phyloP scores from a whole-genome alignment of 2,888 invertebrate genomes.

The Malacosoma neustria region DNA sequence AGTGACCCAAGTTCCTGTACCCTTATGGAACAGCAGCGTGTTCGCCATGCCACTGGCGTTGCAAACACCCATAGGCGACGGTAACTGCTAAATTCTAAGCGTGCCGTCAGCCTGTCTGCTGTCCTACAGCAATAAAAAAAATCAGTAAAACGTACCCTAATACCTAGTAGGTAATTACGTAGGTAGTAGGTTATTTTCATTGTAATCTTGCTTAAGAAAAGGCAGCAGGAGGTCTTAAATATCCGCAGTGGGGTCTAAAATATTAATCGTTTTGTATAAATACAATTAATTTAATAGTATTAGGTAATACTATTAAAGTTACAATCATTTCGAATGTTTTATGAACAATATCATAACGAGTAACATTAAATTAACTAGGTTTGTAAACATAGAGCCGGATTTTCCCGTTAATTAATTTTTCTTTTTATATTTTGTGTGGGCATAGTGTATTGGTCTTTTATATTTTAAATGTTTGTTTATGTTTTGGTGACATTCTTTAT shows the following conservation, averaged over 20 bases:
- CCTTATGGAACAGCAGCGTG: too few species aligned
- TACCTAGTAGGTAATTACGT: too few species aligned
- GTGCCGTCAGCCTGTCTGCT: too few species aligned
- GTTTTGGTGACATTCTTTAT: background rate
- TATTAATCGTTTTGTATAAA: conserved; percentile 44
- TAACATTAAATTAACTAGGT: conserved; percentile 10
- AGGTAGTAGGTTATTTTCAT: too few species aligned
- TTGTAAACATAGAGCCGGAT: conserved; percentile 10
- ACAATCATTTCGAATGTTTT: conserved; percentile 25
- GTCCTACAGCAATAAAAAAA: too few species aligned
- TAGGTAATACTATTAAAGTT: conserved; percentile 28
- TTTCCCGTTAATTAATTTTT: background rate
- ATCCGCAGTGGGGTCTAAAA: conserved; percentile 35
- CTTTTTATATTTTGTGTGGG: background rate
- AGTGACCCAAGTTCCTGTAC: too few species aligned
- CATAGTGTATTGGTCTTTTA: background rate
- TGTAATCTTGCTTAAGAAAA: too few species aligned
- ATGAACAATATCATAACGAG: conserved; percentile 20
- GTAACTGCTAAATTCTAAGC: too few species aligned
- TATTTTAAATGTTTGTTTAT: background rate
- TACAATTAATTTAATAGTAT: conserved; percentile 39
- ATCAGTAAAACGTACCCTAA: too few species aligned
- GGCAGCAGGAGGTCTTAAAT: conserved; percentile 48
- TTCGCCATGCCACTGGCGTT: too few species aligned
- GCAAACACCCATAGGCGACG: too few species aligned